Evolutionary conservation across 2,797 vertebrate species (phyloP), one percentile per base, ranked within the genome.

Genomic region (Brachymystax lenok): DNA sequence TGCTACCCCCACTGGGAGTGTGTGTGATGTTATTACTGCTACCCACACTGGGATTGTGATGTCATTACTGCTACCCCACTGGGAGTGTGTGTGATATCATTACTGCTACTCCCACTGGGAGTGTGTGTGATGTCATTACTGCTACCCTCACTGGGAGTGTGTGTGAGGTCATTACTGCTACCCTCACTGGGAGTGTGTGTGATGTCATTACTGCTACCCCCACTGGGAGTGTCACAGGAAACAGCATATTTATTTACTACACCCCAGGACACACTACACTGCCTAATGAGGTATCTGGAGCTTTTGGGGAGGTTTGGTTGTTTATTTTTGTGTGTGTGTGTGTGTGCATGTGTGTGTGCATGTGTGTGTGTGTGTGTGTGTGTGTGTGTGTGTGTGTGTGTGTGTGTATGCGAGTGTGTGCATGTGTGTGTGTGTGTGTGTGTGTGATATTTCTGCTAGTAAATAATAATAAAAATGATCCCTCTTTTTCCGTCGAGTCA

Each of bases 201-300:
- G 85, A 85, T 89, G 90, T 86, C 85, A 88, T 90, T 89, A 92
- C 77, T 73, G 83, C 78, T 86, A 82, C 56, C 69, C 78, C 87
- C 78, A 79, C 71, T n/a, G 89, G 86, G 82, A 84, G 67, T 66
- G 69, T 33, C 76, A 82, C 79, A n/a, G 72, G 80, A 82, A 87
- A 85, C 81, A 80, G 83, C 78, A 76, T 76, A 87, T 87, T 88
- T 88, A 90, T 91, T 89, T 85, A 88, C 86, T 86, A 84, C 86
- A 80, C 82, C 80, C 80, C 83, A 80, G 70, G 64, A n/a, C n/a
- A 83, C 76, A 77, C 78, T 69, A 84, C 85, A 85, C 81, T 68
- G 64, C 76, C 78, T 93, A 93, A 94, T 93, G 90, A 92, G 87
- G 82, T 77, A 86, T 86, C 88, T 82, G 68, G 84, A 88, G 90